Base-by-base conservation (phyloP, 2,113 vertebrate genomes). In the Protobothrops flavoviridis region DNA sequence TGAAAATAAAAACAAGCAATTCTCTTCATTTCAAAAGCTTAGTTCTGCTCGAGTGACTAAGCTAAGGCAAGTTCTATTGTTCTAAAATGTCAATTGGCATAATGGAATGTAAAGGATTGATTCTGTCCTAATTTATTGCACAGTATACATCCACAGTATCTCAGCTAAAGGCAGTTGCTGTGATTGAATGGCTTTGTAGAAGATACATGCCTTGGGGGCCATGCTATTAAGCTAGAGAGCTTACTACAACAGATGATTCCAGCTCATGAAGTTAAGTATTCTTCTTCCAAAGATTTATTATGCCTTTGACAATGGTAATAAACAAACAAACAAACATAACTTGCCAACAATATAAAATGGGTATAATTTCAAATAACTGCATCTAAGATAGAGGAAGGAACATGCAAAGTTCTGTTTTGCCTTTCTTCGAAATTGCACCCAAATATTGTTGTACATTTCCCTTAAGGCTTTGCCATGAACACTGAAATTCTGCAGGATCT, bases 31-130 rank as follows among this genome's bases (percentile, higher is more conserved):
- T 91, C 87, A 94, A 93, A 90, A 91, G 52, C 43, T 90, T 85
- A 90, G 74, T 94, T 94, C 55, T 29, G 88, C 93, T 90, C 91
- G 93, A 92, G 43, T 57, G 56, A 86, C 56, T 45, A 91, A 61
- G 23, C 43, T 81, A 20, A 59, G 52, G 87, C 23, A 64, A 93
- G 29, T 90, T 87, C 74, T 87, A 55, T 55, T 90, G 56, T 90
- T 92, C 87, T 92, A 69, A 90, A 91, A 53, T 33, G 91, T 92
- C 88, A 81, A 57, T 92, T 92, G 90, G 91, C 61, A 86, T 94
- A 92, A 90, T 94, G 86, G 91, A 90, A 53, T 52, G 85, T 24
- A 52, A 61, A 91, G 85, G 90, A 89, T 57, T 85, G 74, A 90
- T 52, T 93, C 33, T 74, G 6, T 69, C 50, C 26, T 74, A 55